Conservation (phyloP, 1,140 invertebrate species). For the Rhyzopertha dominica region DNA sequence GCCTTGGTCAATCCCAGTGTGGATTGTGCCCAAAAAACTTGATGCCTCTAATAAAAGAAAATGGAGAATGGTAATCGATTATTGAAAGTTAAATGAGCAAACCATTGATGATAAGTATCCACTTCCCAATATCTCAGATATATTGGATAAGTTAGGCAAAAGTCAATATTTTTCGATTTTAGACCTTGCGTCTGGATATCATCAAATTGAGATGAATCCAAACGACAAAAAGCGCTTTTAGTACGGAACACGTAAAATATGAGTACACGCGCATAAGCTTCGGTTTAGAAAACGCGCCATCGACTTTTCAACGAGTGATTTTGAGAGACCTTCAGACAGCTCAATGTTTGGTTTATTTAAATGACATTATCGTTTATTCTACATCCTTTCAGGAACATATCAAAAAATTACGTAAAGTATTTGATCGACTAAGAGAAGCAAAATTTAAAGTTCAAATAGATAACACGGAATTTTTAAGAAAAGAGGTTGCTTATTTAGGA, state of each 20-base stretch:
- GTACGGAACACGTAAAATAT: constrained; percentile 30
- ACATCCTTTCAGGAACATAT: constrained; percentile 19
- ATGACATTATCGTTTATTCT: constrained; percentile 34
- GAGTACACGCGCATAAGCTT: constrained; percentile 39
- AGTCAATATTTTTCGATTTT: constrained; percentile 43
- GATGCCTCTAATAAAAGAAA: constrained; percentile 30
- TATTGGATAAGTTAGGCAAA: constrained; percentile 41
- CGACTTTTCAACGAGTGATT: constrained; percentile 45
- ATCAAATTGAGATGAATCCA: constrained; percentile 46
- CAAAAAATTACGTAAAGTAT: constrained; percentile 14
- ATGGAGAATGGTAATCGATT: constrained; percentile 43
- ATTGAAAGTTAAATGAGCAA: constrained; percentile 39
- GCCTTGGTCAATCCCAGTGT: constrained; percentile 29
- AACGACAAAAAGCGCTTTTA: constrained; percentile 48
- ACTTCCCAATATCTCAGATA: constrained; percentile 48
- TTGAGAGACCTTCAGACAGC: constrained; percentile 26
- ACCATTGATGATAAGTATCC: constrained; percentile 46
- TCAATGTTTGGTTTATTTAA: constrained; percentile 40
- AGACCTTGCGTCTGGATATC: constrained; percentile 48
- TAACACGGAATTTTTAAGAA: constrained; percentile 29
- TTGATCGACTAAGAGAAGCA: constrained; percentile 5
- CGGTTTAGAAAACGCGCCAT: constrained; percentile 42
- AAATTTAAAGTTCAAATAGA: constrained; percentile 20
- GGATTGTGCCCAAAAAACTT: constrained; percentile 35
- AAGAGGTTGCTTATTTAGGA: constrained; percentile 30